These are phyloP conservation scores for Hyalella azteca DNA, from an alignment of 2,888 invertebrate species.

Conservation along the genomic window DNA sequence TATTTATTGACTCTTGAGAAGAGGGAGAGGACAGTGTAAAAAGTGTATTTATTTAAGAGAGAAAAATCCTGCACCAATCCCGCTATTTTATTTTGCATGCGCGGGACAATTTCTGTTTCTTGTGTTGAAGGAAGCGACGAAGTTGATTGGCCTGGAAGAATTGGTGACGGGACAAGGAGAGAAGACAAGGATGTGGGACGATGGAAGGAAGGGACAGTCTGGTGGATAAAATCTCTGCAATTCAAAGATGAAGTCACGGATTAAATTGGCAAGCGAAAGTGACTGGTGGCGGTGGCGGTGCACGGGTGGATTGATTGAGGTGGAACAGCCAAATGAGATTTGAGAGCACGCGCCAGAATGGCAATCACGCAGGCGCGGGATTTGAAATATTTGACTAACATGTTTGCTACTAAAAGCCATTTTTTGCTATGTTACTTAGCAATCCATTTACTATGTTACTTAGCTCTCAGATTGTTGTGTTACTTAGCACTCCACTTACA, in stretches of 20 bases:
- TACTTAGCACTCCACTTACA: no score
- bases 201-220: not conserved
- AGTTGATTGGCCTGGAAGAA: constrained; percentile 18
- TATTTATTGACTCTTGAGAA: no score
- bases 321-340: not conserved
- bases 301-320: constrained; percentile 16
- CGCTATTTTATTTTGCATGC: not conserved
- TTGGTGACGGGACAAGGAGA: not conserved
- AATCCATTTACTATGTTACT: no score
- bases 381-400: no score
- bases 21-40: no score
- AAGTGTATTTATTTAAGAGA: no score
- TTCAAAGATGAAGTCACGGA: constrained; percentile 5
- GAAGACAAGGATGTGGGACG: not conserved
- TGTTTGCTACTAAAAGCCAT: no score
- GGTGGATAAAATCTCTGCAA: no score
- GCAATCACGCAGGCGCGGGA: no score
- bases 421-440: no score
- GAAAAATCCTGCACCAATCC: not conserved
- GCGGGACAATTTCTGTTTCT: not conserved
- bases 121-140: not conserved
- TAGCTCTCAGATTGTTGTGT: no score
- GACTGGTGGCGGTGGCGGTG: not conserved
- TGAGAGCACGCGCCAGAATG: not conserved
- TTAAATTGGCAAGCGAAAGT: not conserved